Conservation (phyloP, 2,797 vertebrate genomes). For the Brachyalestes nurse region DNA sequence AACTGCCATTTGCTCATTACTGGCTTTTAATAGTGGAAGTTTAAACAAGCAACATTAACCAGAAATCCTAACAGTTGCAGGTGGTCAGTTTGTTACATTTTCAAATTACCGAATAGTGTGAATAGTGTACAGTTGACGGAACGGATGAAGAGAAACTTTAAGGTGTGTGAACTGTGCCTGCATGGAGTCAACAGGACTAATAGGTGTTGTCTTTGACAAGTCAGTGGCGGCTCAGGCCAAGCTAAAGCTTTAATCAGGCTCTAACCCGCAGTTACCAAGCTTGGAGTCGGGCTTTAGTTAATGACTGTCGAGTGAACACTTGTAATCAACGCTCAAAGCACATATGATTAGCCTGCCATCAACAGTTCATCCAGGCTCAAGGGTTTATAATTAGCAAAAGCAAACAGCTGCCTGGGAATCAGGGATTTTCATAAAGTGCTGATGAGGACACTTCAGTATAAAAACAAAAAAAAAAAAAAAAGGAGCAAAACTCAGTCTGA, state of each 20-base stretch:
- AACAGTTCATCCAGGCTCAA: constrained; percentile 67
- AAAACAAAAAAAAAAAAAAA: not conserved
- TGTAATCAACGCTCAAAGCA: constrained; percentile 73
- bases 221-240: constrained; percentile 27
- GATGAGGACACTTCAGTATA: not conserved
- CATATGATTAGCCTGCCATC: constrained; percentile 54
- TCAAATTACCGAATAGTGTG: not conserved
- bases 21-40: too few relatives aligned
- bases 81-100: not conserved
- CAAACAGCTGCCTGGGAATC: constrained; percentile 67
- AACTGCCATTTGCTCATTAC: too few relatives aligned
- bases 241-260: constrained; percentile 66
- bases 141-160: not conserved
- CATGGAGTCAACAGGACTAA: not conserved
- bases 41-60: too few relatives aligned
- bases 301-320: constrained; percentile 60
- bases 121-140: not conserved
- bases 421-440: constrained; percentile 26
- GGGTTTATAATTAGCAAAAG: constrained; percentile 63
- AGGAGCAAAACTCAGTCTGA: not conserved
- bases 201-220: constrained; percentile 23
- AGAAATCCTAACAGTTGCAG: too few relatives aligned
- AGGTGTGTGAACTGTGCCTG: not conserved
- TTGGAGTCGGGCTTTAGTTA: constrained; percentile 63
- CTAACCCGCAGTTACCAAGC: constrained; percentile 64